Evolutionary conservation across 2,113 vertebrate species (phyloP), one percentile per base, ranked within the genome.

Genomic region (Marmota flaviventris): DNA sequence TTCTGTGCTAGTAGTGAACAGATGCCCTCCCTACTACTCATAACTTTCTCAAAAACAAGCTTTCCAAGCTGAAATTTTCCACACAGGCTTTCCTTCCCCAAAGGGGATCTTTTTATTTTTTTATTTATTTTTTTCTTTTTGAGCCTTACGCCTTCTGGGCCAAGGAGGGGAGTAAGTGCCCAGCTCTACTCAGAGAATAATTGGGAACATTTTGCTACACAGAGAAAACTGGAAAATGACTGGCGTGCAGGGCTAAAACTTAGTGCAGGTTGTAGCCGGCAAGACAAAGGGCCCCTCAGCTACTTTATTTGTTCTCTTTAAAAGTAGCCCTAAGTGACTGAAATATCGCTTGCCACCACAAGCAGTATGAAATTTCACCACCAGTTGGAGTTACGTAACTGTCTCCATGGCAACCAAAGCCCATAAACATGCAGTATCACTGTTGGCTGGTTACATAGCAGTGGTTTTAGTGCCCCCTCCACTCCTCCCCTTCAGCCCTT

Each of bases 291-390:
- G 96, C 56, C 97, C 95, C 97, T 97, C 37, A 63, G 97, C 90
- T 97, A 97, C 94, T 97, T 97, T 97, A 97, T 97, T 96, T 97
- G 93, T 96, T 97, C 97, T 96, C 82, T 97, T 96, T 96, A 94
- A 97, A 97, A 97, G 97, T 97, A 97, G 95, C 69, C 95, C 85
- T 97, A 94, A 97, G 95, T 97, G 97, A 96, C 95, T 96, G 95
- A 97, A 97, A 97, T 97, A 98, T 96, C 37, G n/a, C 65, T 93
- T 3, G 0, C 94, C 93, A 97, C 94, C 96, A 96, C 95, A 97
- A 97, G 95, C 93, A 97, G 96, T 96, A 97, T 97, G 96, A 97
- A 97, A 97, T 98, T 98, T 98, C 97, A 97, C 91, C 82, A 97
- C 97, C 94, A 93, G 88, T 93, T 97, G 85, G 94, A 97, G 88